A percentile compares a stretch with the other conserved stretches of the same genome.
These are phyloP conservation scores for Rhagonycha lutea DNA, from an alignment of 2,888 invertebrate genomes.

Conservation along the genomic window DNA sequence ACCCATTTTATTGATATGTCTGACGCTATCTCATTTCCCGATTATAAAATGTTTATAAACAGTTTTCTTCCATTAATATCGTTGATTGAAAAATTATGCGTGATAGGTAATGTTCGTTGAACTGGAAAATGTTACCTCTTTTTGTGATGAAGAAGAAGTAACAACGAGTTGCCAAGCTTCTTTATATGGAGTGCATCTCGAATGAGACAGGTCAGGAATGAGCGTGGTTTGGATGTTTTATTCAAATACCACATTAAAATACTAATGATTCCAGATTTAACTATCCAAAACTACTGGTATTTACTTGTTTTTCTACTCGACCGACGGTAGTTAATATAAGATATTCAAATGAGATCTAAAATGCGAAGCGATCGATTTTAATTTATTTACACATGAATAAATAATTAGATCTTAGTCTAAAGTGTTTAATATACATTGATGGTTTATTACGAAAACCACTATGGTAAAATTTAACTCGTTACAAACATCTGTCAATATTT, in stretches of 20 bases:
- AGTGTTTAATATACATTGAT: background rate
- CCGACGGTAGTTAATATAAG: background rate
- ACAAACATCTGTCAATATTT: background rate
- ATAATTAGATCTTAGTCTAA: background rate
- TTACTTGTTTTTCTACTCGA: background rate
- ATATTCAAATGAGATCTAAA: background rate
- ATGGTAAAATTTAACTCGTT: background rate
- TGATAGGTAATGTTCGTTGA: background rate
- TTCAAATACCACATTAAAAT: background rate
- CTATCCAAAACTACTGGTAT: background rate
- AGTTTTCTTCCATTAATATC: background rate
- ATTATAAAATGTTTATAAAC: background rate
- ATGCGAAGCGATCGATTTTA: conserved; percentile 1
- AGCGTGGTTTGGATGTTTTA: background rate
- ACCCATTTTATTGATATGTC: background rate
- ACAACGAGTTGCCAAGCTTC: background rate
- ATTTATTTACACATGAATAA: background rate
- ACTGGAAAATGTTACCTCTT: background rate
- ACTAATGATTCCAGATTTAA: background rate
- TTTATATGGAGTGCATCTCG: background rate
- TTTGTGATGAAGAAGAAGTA: background rate
- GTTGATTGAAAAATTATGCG: background rate
- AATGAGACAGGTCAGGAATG: background rate
- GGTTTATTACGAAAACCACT: background rate
- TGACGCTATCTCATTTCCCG: background rate